Base-by-base conservation (phyloP, 2,113 vertebrate species). In the Oncorhynchus nerka region DNA sequence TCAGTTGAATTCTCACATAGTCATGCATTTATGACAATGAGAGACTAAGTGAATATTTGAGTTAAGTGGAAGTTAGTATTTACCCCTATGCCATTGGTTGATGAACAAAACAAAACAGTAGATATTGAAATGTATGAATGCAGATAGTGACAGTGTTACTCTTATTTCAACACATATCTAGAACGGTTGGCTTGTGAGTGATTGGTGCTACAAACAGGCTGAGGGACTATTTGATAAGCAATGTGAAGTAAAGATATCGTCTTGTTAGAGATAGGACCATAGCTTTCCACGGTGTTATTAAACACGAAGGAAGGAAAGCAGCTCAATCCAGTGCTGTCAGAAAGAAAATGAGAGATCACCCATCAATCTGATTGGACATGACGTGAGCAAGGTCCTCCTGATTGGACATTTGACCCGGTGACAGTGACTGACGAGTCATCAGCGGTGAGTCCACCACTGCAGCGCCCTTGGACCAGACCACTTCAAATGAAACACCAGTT, bases 361-460 rank as follows among this genome's bases (percentile, higher is more conserved):
- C 83, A 92, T 92, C 88, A 90, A 83, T 88, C 64, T 34, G 72
- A 75, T 76, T 75, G 84, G 83, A 87, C 26, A 24, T 84, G 89
- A 89, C 87, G 85, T 70, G 64, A 75, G 69, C 91, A 91, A 92
- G 88, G 89, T 92, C 85, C 82, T 81, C 65, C 72, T 87, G 91
- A 93, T 90, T 92, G 88, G 85, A 90, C 76, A 67, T 86, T 89
- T 89, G 91, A 87, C 86, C 76, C 24, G 72, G 59, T 78, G 87
- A 90, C 88, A 90, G 77, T 90, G 85, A 92, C 82, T 81, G 88
- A 90, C 90, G 91, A 89, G 75, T 81, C 80, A 85, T 84, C 77
- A 77, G 20, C 28, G 13, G 75, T 67, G 39, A 32, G 71, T 73
- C 57, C 62, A 76, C 75, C 69, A 45, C 76, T 4, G 34, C 20